Evolutionary conservation across 2,113 vertebrate species (phyloP), one percentile per base, ranked within the genome.

Genomic region (Leptobrachium ailaonicum): DNA sequence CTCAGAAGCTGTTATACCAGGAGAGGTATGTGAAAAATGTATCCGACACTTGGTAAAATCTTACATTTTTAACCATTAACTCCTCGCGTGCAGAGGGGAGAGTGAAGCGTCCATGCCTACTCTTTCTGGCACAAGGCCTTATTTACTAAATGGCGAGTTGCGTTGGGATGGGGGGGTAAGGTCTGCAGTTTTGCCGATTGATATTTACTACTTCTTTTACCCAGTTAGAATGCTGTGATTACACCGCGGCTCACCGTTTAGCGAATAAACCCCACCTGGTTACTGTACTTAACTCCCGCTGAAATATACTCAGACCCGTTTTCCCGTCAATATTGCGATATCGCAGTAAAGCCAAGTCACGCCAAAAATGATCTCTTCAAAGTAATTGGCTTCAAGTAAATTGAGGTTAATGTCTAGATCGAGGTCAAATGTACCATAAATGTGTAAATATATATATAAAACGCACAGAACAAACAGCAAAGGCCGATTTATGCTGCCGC

Each of bases 21-120:
- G 70, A 67, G 77, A 73, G 70, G 70, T 73, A 80, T 80, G 77
- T 80, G 77, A 80, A 80, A 73, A 58, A 80, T 80, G 53, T 73
- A 73, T 80, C 42, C 56, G 70, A 80, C 71, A 58, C 71, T 79
- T 20, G 12, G 77, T 66, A 73, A 70, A 66, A 56, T 60, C 56
- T 12, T 2, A 14, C 56, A 60, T 8, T 10, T 60, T 60, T 60
- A 8, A 60, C 13, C 56, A 60, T 60, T 60, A 60, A 60, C 56
- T 12, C 56, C 13, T 60, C 47, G 13, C 6, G 3, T 60, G 13
- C 20, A 32, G 56, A 8, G 4, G 56, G 56, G 3, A 8, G 56
- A 11, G 56, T 14, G 56, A 3, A 50, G 4, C 4, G 47, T 50
- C 4, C 47, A 50, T 60, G 56, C 13, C 8, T 60, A 8, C 56